Evolutionary conservation across 2,888 invertebrate species (phyloP).

Genomic region (Limnephilus rhombicus): DNA sequence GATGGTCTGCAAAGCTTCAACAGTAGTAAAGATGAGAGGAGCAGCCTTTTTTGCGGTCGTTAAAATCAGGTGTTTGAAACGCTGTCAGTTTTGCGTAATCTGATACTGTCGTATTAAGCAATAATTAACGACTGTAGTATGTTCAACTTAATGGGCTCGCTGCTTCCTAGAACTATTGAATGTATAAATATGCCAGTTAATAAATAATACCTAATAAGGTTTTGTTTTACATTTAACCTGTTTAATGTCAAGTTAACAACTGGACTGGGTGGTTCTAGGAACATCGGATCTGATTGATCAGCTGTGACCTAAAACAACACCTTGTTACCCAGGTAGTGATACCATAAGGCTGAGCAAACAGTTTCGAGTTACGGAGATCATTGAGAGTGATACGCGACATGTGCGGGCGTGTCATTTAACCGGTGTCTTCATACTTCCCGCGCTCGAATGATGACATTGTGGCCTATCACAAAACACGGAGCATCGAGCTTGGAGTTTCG

Average conservation of each 20-base stretch:
- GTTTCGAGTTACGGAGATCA: slow-evolving; percentile 49
- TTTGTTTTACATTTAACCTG: slow-evolving; percentile 21
- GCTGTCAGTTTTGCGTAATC: slow-evolving; percentile 20
- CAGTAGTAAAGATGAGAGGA: background rate
- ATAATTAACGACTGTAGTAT: background rate
- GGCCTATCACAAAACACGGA: background rate
- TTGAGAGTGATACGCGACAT: slow-evolving; percentile 20
- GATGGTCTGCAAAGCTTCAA: background rate
- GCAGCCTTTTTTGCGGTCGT: background rate
- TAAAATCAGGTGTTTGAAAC: slow-evolving; percentile 12
- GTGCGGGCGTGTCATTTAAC: slow-evolving; percentile 30
- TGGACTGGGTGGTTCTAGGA: background rate
- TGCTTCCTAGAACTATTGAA: background rate
- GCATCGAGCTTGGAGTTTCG: background rate
- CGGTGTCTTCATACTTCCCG: slow-evolving; percentile 32
- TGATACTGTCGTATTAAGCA: background rate
- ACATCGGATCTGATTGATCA: slow-evolving; percentile 57
- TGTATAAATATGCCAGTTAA: background rate
- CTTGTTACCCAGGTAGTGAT: slow-evolving; percentile 35
- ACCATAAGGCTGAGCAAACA: slow-evolving; percentile 38
- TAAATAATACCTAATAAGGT: slow-evolving; percentile 13
- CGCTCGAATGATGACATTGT: slow-evolving; percentile 32
- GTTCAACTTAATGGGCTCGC: background rate
- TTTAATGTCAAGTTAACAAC: slow-evolving; percentile 17
- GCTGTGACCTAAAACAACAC: slow-evolving; percentile 59